Evolutionary conservation across 2,113 vertebrate genomes (phyloP).

Genomic region (Pao palembangensis): DNA sequence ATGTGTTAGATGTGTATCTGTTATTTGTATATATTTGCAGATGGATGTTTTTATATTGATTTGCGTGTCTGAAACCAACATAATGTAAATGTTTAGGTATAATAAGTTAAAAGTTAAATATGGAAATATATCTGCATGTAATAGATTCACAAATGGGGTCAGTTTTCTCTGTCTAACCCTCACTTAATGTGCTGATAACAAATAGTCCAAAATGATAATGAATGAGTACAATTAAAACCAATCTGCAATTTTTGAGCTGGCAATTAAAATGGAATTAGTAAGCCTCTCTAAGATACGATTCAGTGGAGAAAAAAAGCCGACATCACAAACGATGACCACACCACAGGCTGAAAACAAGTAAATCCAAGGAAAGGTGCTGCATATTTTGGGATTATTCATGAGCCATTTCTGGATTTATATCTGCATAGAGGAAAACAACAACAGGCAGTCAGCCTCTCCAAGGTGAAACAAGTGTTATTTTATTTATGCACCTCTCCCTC

Average conservation of each 20-base stretch:
- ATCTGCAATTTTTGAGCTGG: neutral
- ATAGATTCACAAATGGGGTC: too few relatives aligned
- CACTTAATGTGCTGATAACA: too few relatives aligned
- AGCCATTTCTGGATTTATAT: conserved; percentile 41
- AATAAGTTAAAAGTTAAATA: too few relatives aligned
- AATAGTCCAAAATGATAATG: too few relatives aligned
- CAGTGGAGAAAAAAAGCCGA: neutral
- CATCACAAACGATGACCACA: conserved; percentile 25
- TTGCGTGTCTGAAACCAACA: too few relatives aligned
- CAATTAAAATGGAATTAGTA: conserved; percentile 30
- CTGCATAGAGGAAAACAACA: conserved; percentile 50
- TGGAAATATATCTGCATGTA: too few relatives aligned
- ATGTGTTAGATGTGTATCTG: too few relatives aligned
- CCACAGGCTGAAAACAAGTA: conserved; percentile 16
- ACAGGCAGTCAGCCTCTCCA: conserved; percentile 49
- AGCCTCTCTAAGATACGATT: neutral
- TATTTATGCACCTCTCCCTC: conserved; percentile 59
- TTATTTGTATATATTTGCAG: too few relatives aligned
- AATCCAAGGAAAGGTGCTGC: conserved; percentile 22
- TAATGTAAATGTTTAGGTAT: too few relatives aligned
- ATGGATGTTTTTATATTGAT: too few relatives aligned
- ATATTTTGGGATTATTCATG: conserved; percentile 34
- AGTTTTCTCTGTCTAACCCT: too few relatives aligned
- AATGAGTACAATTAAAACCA: too few relatives aligned
- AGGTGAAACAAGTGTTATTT: conserved; percentile 68